These are phyloP conservation scores for Bicyclus anynana DNA, from an alignment of 1,140 invertebrate species.

Conservation along the genomic window DNA sequence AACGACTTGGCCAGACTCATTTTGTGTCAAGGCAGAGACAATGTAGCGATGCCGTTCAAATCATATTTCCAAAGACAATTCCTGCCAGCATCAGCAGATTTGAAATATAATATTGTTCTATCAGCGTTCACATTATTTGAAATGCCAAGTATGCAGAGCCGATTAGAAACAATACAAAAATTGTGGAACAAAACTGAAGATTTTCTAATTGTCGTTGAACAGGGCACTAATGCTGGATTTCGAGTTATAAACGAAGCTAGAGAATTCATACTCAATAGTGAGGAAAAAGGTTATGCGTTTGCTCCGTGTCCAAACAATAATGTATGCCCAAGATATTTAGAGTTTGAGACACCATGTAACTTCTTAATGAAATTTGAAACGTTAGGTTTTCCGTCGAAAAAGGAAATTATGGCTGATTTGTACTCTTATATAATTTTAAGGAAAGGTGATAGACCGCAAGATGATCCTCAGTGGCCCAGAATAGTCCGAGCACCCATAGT, in stretches of 20 bases:
- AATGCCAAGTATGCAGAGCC: constrained; percentile 80
- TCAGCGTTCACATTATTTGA: constrained; percentile 91
- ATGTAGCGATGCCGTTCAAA: constrained; percentile 76
- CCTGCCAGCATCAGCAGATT: constrained; percentile 80
- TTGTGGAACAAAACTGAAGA: constrained; percentile 92
- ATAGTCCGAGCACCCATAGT: constrained; percentile 83
- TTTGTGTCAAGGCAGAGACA: constrained; percentile 80
- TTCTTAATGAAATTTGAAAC: constrained; percentile 82
- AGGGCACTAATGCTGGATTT: constrained; percentile 89
- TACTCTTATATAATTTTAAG: constrained; percentile 89
- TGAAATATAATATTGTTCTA: constrained; percentile 87
- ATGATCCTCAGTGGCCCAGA: constrained; percentile 84
- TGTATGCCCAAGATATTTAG: constrained; percentile 82
- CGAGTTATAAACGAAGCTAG: constrained; percentile 86
- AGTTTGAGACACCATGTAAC: constrained; percentile 86
- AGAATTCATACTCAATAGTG: constrained; percentile 82
- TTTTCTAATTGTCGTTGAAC: constrained; percentile 90
- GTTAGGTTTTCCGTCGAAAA: constrained; percentile 72
- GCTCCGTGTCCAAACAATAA: constrained; percentile 91
- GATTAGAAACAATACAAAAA: constrained; percentile 85
- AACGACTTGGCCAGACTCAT: constrained; percentile 87
- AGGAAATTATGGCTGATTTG: constrained; percentile 70
- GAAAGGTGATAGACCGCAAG: constrained; percentile 81
- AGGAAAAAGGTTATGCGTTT: constrained; percentile 80
- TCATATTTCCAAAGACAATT: constrained; percentile 88